These are phyloP conservation scores for Disparrhopalites patrizii DNA, from an alignment of 2,888 invertebrate genomes.

Conservation along the genomic window DNA sequence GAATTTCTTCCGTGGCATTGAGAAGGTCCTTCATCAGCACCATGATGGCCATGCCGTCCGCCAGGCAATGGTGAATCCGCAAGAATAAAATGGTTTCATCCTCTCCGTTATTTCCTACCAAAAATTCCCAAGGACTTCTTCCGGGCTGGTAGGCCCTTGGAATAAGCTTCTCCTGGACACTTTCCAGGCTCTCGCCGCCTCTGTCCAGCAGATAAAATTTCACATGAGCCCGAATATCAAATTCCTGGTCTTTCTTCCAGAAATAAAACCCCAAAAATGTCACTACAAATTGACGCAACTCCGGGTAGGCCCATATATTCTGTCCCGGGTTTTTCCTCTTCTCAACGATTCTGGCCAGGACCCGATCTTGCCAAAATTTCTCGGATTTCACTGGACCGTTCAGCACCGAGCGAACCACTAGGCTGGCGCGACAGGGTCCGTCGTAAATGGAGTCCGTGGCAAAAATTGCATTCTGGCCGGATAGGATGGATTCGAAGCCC, in stretches of 20 bases:
- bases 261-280: constrained; percentile 2
- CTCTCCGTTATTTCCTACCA: neutral
- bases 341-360: neutral
- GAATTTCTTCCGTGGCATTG: too few relatives aligned
- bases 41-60: constrained; percentile 15
- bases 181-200: neutral
- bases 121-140: constrained; percentile 14
- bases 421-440: too few relatives aligned
- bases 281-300: neutral
- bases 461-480: too few relatives aligned
- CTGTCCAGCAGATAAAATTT: neutral
- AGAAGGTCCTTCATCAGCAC: constrained; percentile 13
- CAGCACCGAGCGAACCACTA: too few relatives aligned
- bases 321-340: neutral
- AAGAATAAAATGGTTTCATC: constrained; percentile 2
- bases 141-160: neutral
- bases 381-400: too few relatives aligned
- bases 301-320: constrained; percentile 3
- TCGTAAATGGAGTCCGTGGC: too few relatives aligned
- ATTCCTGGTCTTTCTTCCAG: neutral
- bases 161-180: neutral
- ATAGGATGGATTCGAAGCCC: too few relatives aligned
- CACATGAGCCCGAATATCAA: constrained; percentile 1
- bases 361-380: too few relatives aligned
- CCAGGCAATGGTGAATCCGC: constrained; percentile 7